Base-by-base conservation (phyloP, 35 echinoderm and acorn worm species). In the Chiridota heheva region DNA sequence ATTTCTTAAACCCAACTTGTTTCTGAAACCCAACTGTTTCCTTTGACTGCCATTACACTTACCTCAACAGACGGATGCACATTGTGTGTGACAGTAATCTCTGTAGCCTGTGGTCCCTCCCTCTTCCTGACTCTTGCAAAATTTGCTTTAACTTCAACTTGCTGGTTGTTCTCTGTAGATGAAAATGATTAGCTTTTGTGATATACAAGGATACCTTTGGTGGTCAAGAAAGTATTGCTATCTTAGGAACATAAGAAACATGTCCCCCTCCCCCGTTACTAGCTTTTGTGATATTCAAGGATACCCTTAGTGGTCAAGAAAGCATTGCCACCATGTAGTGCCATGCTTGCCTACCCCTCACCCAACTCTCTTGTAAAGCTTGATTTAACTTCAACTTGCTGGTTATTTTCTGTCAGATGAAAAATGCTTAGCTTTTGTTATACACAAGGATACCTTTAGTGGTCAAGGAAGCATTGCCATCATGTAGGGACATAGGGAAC, bases 111-210 rank as follows among this genome's bases (percentile, higher is more conserved):
- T 12, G 44, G 57, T 30, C 93, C 93, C 44, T 97, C 93, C 44
- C 71, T 91, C 82, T 97, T 97, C 4, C 88, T 72, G 12, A 73
- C 84, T 65, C 85, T 56, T 13, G 83, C 81, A 84, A 83, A 97
- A 38, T 87, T 90, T 15, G 93, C 93, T 72, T 91, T 97, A 36
- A 91, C 84, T 47, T 91, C 88, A 43, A 97, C 84, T 80, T 97
- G 83, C 40, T 77, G 80, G 28, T 85, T 73, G 64, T 66, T 88
- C 36, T 83, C 93, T 91, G 70, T 30, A 48, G 41, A 71, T 18
- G 57, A 42, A 17, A 35, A 89, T 15, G 74, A 5, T n/a, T 17
- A 71, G 7, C 7, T 64, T 13, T 8, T 64, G 7, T 13, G 10
- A 64, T n/a, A 7, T 64, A 7, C 7, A 15, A 13, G 31, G 31